Evolutionary conservation across 2,888 invertebrate genomes (phyloP), one percentile per base, ranked within the genome.

Genomic region (Machimus atricapillus): DNA sequence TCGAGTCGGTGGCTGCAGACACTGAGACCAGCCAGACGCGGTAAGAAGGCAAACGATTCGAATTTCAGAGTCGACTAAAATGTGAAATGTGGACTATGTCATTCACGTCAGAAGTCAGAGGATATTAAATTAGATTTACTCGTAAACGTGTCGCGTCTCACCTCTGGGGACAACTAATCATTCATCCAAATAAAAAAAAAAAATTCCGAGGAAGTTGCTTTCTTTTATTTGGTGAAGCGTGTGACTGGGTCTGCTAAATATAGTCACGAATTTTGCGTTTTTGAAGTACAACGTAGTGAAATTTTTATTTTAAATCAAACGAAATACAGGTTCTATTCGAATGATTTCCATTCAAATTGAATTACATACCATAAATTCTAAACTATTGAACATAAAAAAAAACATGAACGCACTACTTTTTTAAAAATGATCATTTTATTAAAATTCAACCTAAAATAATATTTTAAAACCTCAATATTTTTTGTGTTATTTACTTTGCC

Each of bases 101-200:
- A 52, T 79, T 79, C 52, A 79, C 52, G 79, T 79, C 79, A 79
- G 66, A 66, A 46, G 31, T 79, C 79, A 56, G 66, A 66, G 23
- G 52, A 52, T 79, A 46, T 52, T 46, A 79, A 79, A 79, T 52
- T 79, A 56, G 56, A 79, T 56, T 79, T 66, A 23, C 66, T 27
- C 66, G 66, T 66, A 66, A 66, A 66, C 66, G 66, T 66, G 66
- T 66, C 66, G 0, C 12, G 27, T 66, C 66, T 66, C 66, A 66
- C 19, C 27, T 27, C 66, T 66, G 23, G 23, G 58, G 66, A 9
- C 19, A 66, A 66, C 66, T 66, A 66, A 23, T 66, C 27, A 66
- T 66, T 66, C 66, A 66, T 66, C 27, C 23, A 66, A 66, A 27
- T 12, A 23, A 66, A 16, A 46, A 43, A 9, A 43, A 9, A 43